Evolutionary conservation across 2,113 vertebrate genomes (phyloP).

Genomic region (Alosa alosa): DNA sequence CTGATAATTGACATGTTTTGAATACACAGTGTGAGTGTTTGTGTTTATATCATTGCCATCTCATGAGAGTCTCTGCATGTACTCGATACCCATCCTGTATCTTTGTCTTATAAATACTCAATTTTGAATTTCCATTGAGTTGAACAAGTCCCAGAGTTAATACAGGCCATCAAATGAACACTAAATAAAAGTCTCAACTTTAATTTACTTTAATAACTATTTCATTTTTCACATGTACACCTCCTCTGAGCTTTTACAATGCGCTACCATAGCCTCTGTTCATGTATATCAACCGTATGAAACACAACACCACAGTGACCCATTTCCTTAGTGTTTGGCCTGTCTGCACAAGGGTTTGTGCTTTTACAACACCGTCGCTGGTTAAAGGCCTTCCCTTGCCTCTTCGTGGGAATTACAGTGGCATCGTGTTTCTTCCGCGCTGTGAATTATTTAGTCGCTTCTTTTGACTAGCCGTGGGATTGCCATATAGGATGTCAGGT

Average conservation of each 20-base stretch:
- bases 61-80: background rate
- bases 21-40: background rate
- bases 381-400: conserved; percentile 30
- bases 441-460: conserved; percentile 68
- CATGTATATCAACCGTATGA: background rate
- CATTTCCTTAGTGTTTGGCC: background rate
- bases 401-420: conserved; percentile 40
- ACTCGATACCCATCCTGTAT: background rate
- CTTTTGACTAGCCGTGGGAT: conserved; percentile 59
- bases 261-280: background rate
- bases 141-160: background rate
- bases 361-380: background rate
- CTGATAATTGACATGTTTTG: background rate
- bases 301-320: background rate
- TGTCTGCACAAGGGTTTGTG: background rate
- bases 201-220: background rate
- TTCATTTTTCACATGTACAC: background rate
- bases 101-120: background rate
- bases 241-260: background rate
- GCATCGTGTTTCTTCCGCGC: conserved; percentile 56
- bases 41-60: background rate
- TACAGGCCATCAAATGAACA: background rate
- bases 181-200: background rate
- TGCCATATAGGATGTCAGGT: conserved; percentile 47
- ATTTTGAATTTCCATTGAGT: background rate